Evolutionary conservation across 2,888 invertebrate species (phyloP), one percentile per base, ranked within the genome.

Genomic region (Bibio marci): DNA sequence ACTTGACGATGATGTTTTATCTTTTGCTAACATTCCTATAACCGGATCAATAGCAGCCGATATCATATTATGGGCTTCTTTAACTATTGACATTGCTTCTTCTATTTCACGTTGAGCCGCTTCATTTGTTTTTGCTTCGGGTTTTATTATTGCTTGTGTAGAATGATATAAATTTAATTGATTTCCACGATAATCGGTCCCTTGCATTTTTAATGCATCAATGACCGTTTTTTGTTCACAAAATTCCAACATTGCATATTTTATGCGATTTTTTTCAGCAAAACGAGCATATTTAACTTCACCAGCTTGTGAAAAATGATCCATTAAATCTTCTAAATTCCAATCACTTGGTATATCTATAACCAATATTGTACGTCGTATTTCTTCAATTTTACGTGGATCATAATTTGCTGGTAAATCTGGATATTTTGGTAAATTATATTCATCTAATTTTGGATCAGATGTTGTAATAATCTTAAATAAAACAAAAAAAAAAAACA

Each of bases 211-310:
- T 22, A 98, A 63, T 0, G 90, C 95, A 50, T 80, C 75, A 8
- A 91, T 69, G 14, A 98, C 75, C 49, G 80, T 80, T 13, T 80
- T 73, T 58, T 97, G 97, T 48, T 95, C 92, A 4, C 85, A 77
- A 62, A 94, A 88, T 62, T 98, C 98, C 41, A 98, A 71, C 52
- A 95, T 71, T 3, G 86, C 86, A 63, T 85, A 88, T 33, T 76
- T 75, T 38, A 72, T 69, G 18, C 73, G 76, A 35, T 85, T 83
- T 45, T 82, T 70, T n/a, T 80, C 81, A 51, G 94, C 91, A 62
- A 90, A 80, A 19, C 97, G 70, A 39, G 91, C 67, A 59, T 94
- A 98, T 59, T 95, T 97, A 2, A 98, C 86, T 65, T 98, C 94
- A 12, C 88, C 91, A 33, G 82, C 83, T 47, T 72, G 71, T 40